Evolutionary conservation across 2,888 invertebrate genomes (phyloP), one percentile per base, ranked within the genome.

Genomic region (Pristionchus entomophagus): DNA sequence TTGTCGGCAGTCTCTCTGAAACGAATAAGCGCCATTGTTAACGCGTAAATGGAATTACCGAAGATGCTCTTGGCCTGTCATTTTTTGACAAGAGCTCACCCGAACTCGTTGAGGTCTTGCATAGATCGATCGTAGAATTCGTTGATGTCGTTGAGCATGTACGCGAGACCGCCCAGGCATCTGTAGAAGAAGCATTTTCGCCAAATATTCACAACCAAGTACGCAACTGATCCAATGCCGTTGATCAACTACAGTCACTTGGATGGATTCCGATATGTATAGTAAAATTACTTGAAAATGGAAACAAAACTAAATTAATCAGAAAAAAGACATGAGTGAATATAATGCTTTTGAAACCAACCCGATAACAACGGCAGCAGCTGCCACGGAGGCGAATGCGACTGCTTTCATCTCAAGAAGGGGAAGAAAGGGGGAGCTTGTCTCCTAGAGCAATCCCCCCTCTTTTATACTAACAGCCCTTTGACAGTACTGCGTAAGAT

Each of bases 81-180:
- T n/a, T n/a, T n/a, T n/a, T n/a, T n/a, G 41, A 41, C 26, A 26
- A 38, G 8, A 4, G 14, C 29, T 82, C 32, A 51, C 82, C 53
- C 59, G 85, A 85, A 85, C 45, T 59, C 56, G 5, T 38, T 49
- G 53, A 85, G 35, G 29, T 85, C 78, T 8, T 85, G 53, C 49
- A 85, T 62, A 1, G 78, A 59, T n/a, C 69, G 53, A 59, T 35
- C 62, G 80, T 85, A 85, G 85, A 85, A 85, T 59, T 59, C 41
- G 45, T 85, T 85, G 85, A 85, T 77, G 62, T 85, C 85, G n/a
- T 85, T 85, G 59, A 85, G 49, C 78, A 85, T 78, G 62, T 85
- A 85, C 14, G 49, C 85, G 78, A 85, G 78, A 32, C 78, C 62
- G 26, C 77, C 85, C 5, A 85, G 80, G 12, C 73, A 85, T 32